phyloP scores from a whole-genome alignment of 2,888 invertebrate species.

The Stenolophus ochropezus region DNA sequence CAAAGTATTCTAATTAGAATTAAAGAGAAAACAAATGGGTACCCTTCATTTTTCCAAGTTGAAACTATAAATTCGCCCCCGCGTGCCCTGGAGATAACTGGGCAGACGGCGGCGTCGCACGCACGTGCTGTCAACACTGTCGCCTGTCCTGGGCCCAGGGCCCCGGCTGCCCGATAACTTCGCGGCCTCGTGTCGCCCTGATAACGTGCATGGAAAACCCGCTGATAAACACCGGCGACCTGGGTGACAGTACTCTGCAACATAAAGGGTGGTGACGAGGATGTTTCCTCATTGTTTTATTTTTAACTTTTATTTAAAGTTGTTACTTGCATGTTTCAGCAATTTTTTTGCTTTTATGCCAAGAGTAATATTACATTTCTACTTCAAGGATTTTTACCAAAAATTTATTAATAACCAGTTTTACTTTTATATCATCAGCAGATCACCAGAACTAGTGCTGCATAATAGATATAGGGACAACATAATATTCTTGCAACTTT shows the following conservation, averaged over 20 bases:
- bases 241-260: not conserved
- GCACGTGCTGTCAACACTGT: conserved; percentile 25
- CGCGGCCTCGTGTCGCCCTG: not conserved
- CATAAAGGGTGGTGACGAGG: not conserved
- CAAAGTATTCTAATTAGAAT: too few species aligned
- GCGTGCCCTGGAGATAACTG: not conserved
- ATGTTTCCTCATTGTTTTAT: too few species aligned
- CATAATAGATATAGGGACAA: too few species aligned
- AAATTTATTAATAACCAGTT: too few species aligned
- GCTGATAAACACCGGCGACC: not conserved
- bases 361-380: too few species aligned
- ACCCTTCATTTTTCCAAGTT: not conserved
- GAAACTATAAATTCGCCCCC: not conserved
- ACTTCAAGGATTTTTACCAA: too few species aligned
- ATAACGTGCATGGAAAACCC: conserved; percentile 20
- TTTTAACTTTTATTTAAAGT: not conserved
- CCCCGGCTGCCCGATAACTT: conserved; percentile 22
- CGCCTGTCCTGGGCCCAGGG: not conserved
- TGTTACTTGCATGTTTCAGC: too few species aligned
- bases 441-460: too few species aligned
- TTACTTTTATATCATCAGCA: too few species aligned
- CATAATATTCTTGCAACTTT: too few species aligned
- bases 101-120: not conserved
- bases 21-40: not conserved
- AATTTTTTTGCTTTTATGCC: too few species aligned